Percentiles rank a stretch among this genome's conserved stretches.
Conservation (phyloP, 1,140 invertebrate genomes). For the Lordiphosa collinella region DNA sequence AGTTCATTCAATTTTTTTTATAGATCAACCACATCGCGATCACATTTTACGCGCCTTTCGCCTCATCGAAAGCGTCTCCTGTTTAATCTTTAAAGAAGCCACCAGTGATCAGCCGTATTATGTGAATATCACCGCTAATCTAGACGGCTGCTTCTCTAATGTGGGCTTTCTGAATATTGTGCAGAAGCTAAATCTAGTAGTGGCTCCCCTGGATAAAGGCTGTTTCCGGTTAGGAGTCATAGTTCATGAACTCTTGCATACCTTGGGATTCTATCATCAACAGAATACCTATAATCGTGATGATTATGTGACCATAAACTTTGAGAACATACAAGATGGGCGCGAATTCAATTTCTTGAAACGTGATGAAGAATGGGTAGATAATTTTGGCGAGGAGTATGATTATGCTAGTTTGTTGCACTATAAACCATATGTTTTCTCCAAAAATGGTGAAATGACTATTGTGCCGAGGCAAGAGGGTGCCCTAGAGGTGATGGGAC, state of each 20-base stretch:
- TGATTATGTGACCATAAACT: conserved; percentile 82
- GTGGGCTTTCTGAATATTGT: conserved; percentile 81
- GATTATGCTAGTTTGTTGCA: conserved; percentile 89
- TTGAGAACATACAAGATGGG: conserved; percentile 81
- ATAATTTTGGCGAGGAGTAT: conserved; percentile 81
- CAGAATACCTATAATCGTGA: conserved; percentile 83
- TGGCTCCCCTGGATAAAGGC: conserved; percentile 79
- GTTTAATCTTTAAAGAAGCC: conserved; percentile 53
- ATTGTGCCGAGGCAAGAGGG: conserved; percentile 81
- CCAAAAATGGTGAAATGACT: conserved; percentile 85
- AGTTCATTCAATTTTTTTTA: not conserved
- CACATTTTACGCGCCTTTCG: conserved; percentile 42
- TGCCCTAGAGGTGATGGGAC: conserved; percentile 80
- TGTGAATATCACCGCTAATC: conserved; percentile 47
- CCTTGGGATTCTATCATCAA: conserved; percentile 83
- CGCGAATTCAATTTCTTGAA: conserved; percentile 82
- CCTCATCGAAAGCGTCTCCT: conserved; percentile 42
- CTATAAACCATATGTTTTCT: conserved; percentile 86
- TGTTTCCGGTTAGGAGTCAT: conserved; percentile 82
- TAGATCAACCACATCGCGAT: conserved; percentile 44
- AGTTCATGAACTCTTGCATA: conserved; percentile 86
- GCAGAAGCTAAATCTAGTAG: conserved; percentile 81
- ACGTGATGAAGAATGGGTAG: conserved; percentile 79
- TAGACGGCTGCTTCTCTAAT: conserved; percentile 80
- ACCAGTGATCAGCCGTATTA: conserved; percentile 42